Base-by-base conservation (phyloP, 1,140 invertebrate species). In the Phymorhynchus buccinoides region DNA sequence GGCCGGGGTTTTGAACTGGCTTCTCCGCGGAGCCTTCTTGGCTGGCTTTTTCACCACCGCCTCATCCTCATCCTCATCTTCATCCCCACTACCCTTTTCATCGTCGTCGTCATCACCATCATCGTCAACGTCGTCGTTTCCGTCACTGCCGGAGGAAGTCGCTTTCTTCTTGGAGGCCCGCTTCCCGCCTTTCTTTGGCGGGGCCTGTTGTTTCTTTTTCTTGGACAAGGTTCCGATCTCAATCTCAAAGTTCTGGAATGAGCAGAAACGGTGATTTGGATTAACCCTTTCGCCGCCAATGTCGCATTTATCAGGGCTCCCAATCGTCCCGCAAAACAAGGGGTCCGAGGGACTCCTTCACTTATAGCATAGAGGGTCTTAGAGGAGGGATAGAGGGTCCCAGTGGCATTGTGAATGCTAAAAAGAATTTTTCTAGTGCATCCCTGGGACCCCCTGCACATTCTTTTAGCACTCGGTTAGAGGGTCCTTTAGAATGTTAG, bases 31-130 rank as follows among this genome's bases (percentile, higher is more conserved):
- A 66, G 37, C 84, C 80, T 86, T 89, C 56, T 88, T 90, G 9
- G 84, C 80, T 44, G 80, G 62, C 85, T 88, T 89, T 52, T 90
- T 92, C 14, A 89, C 73, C 35, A 80, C 84, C 42, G 94, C 93
- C 86, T 94, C 93, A 39, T 88, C 87, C 90, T 94, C 93, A 83
- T 85, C 85, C 90, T 92, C 93, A 56, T 91, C 91, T 39, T 90
- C 91, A 27, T 84, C 82, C 37, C 87, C 83, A 44, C 86, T 85
- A 35, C 84, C 83, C 22, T 80, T 78, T 22, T 12, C 44, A 35
- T 73, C 39, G 27, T 80, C 62, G 56, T 77, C 77, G 41, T 14
- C 56, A 16, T 22, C 56, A 6, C n/a, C 56, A 4, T 62, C 56
- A 6, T 62, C 56, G 56, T 80, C 62, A 56, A 62, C 77, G 41